Conservation (phyloP, 2,888 invertebrate genomes). For the Tetragonisca angustula region DNA sequence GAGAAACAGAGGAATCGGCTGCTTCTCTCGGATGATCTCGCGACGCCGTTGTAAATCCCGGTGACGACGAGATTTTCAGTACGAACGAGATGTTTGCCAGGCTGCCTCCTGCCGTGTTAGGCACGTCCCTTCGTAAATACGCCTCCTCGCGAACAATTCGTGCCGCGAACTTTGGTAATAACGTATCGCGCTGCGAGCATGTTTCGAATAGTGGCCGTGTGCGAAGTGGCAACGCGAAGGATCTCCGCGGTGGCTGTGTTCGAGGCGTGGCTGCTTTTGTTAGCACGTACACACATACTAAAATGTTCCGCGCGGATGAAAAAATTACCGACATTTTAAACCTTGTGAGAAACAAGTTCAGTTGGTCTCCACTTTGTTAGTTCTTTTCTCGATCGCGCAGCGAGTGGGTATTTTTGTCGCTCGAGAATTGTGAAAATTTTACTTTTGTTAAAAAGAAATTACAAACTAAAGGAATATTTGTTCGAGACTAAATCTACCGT, state of each 20-base stretch:
- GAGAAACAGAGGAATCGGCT: background rate
- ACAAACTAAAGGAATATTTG: no score
- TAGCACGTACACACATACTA: no score
- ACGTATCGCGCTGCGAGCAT: background rate
- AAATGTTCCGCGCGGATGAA: no score
- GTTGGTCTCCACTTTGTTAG: no score
- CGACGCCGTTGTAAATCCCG: background rate
- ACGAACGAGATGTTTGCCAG: background rate
- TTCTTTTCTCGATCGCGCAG: no score
- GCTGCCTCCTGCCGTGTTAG: background rate
- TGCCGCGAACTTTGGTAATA: conserved; percentile 34
- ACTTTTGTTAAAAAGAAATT: no score
- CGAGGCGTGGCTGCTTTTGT: no score
- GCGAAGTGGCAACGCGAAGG: background rate
- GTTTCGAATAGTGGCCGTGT: background rate
- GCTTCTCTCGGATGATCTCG: background rate
- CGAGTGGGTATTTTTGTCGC: no score
- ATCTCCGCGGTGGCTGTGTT: background rate
- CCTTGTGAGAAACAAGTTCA: no score
- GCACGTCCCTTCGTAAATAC: conserved; percentile 7
- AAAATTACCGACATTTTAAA: no score
- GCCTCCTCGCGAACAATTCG: conserved; percentile 5
- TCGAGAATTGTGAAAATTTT: no score
- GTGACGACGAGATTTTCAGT: conserved; percentile 1
- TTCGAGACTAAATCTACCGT: no score